Base-by-base conservation (phyloP, 1,140 invertebrate genomes). In the Drosophila insularis region DNA sequence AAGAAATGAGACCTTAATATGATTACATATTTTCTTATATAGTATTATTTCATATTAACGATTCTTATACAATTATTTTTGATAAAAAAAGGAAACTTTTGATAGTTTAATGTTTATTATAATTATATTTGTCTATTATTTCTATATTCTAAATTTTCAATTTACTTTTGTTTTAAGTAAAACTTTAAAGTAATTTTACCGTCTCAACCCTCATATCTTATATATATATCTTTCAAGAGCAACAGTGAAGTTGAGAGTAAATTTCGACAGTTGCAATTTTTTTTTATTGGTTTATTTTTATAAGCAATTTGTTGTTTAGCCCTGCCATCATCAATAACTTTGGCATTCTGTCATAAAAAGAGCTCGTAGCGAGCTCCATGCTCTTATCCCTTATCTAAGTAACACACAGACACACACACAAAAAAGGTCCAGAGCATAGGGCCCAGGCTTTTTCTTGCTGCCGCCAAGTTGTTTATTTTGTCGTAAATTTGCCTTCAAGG, bases 401-500 rank as follows among this genome's bases (percentile, higher is more conserved):
- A 5, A 27, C 32, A 35, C 27, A n/a, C n/a, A n/a, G n/a, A n/a
- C n/a, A 6, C 4, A 27, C 2, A 0, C 4, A 27, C 4, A 27
- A 35, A 14, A 56, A 53, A 39, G 71, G 46, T 54, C 46, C 17
- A 62, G 40, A 63, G 71, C 59, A 31, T 50, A 46, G 27, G 27
- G 64, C 60, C 32, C 55, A 46, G 63, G 27, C 60, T 1, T 32
- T 58, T 39, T 43, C 68, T 40, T 27, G 53, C 62, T 65, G 58
- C 69, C 81, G 81, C 63, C 78, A 87, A 85, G 55, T 85, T 85
- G 81, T 85, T 85, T 87, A 86, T 86, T 82, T 79, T 87, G 75
- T 86, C 82, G 82, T 86, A 87, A 82, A 89, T 79, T 80, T 73
- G 65, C 78, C 78, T 81, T 87, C 81, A 86, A 86, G 81, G 81